Percentiles rank a stretch among this genome's conserved stretches.
These are phyloP conservation scores for Chorisops tibialis DNA, from an alignment of 2,888 invertebrate genomes.

Conservation along the genomic window DNA sequence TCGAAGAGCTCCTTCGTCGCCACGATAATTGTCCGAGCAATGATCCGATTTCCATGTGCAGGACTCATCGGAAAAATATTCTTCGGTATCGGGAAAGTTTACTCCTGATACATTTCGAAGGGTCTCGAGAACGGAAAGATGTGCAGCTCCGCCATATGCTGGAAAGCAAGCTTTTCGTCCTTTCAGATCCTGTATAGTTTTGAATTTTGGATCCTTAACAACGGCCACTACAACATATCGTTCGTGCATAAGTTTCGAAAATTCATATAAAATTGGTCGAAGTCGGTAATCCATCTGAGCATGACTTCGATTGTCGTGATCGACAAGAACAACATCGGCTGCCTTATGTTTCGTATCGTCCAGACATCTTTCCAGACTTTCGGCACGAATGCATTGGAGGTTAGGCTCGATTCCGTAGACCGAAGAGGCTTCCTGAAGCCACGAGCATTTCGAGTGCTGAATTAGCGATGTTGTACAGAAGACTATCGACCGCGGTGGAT, in stretches of 20 bases:
- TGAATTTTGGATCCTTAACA: conserved; percentile 59
- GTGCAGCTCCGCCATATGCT: conserved; percentile 70
- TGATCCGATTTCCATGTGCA: conserved; percentile 57
- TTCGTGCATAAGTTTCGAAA: conserved; percentile 44
- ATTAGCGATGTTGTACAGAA: conserved; percentile 67
- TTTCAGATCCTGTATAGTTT: conserved; percentile 60
- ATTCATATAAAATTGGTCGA: conserved; percentile 46
- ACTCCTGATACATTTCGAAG: conserved; percentile 53
- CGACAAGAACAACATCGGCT: conserved; percentile 70
- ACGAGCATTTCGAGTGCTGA: conserved; percentile 74
- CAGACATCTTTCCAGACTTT: conserved; percentile 64
- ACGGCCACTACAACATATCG: conserved; percentile 61
- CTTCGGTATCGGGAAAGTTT: conserved; percentile 41
- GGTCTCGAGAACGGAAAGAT: conserved; percentile 59
- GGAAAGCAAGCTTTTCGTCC: conserved; percentile 78
- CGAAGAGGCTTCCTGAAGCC: conserved; percentile 69
- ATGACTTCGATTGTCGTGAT: conserved; percentile 66
- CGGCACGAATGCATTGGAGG: conserved; percentile 69
- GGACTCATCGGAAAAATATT: conserved; percentile 65
- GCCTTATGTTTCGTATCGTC: conserved; percentile 59
- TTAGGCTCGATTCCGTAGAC: conserved; percentile 76
- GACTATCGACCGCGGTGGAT: conserved; percentile 62
- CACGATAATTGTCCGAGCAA: conserved; percentile 51
- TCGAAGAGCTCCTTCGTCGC: conserved; percentile 63
- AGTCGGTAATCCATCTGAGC: conserved; percentile 60